These are phyloP conservation scores for Artibeus lituratus DNA, from an alignment of 2,797 vertebrate species.

Conservation along the genomic window DNA sequence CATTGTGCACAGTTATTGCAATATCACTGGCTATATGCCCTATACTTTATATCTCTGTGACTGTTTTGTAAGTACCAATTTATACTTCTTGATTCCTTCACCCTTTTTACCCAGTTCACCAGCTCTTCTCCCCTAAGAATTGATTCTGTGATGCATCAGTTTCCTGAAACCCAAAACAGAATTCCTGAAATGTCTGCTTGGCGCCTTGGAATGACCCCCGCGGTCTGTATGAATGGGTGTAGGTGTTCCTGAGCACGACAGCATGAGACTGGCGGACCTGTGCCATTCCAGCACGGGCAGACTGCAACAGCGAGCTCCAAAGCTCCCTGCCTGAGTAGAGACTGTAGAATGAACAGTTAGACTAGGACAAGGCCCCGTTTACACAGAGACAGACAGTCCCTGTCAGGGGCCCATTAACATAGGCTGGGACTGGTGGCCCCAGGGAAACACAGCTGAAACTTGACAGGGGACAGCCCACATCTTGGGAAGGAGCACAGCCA, in stretches of 20 bases:
- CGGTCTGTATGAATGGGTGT: neutral
- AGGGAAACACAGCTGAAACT: neutral
- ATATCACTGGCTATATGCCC: neutral
- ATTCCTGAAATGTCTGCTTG: neutral
- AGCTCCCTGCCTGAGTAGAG: neutral
- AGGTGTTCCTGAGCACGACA: neutral
- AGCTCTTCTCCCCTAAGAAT: neutral
- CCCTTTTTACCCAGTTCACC: neutral
- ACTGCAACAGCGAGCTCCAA: neutral
- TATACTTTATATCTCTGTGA: neutral
- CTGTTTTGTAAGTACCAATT: neutral
- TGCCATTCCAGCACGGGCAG: neutral
- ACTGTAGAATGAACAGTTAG: neutral
- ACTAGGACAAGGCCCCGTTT: neutral
- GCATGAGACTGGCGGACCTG: neutral
- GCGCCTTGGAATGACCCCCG: neutral
- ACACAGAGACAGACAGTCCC: neutral
- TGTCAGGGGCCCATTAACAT: neutral
- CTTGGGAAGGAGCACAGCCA: neutral
- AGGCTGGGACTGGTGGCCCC: neutral
- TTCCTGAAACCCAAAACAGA: neutral
- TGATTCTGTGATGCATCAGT: neutral
- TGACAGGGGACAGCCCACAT: neutral
- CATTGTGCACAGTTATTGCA: neutral
- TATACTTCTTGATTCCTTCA: neutral